A percentile compares a stretch with the other conserved stretches of the same genome.
These are phyloP conservation scores for Trichomycterus rosablanca DNA, from an alignment of 2,113 vertebrate genomes.

Conservation along the genomic window DNA sequence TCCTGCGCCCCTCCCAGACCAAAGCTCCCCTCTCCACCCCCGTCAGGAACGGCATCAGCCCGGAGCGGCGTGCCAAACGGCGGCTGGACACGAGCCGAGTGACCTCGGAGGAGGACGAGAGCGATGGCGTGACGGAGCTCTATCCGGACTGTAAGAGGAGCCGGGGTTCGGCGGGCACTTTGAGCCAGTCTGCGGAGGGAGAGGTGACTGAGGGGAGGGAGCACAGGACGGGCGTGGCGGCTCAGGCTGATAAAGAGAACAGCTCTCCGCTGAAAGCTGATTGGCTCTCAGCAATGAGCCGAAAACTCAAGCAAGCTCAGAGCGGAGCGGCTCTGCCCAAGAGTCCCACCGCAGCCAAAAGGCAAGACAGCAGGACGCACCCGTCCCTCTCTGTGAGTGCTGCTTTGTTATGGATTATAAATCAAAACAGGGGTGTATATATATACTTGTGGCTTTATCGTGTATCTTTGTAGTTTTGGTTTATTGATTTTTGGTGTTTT, in stretches of 20 bases:
- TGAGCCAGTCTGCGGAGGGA: slow-evolving; percentile 48
- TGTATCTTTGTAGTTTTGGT: no score
- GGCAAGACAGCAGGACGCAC: slow-evolving; percentile 64
- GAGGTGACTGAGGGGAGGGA: slow-evolving; percentile 43
- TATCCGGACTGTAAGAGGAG: slow-evolving; percentile 68
- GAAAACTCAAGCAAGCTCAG: slow-evolving; percentile 67
- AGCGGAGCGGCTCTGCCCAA: slow-evolving; percentile 45
- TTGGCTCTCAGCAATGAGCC: slow-evolving; percentile 84
- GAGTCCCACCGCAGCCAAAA: slow-evolving; percentile 61
- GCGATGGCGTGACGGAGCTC: slow-evolving; percentile 74
- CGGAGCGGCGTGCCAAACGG: slow-evolving; percentile 80
- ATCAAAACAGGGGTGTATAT: no score
- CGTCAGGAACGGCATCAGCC: slow-evolving; percentile 69
- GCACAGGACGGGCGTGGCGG: slow-evolving; percentile 23
- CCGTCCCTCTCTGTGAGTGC: no score
- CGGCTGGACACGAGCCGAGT: slow-evolving; percentile 74
- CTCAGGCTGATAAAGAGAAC: slow-evolving; percentile 81
- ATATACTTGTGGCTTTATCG: no score
- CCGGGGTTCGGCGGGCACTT: slow-evolving; percentile 59
- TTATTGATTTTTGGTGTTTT: background rate
- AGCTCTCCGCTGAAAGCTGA: slow-evolving; percentile 70
- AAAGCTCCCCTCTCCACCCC: slow-evolving; percentile 66
- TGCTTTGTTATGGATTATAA: background rate
- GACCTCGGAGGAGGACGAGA: slow-evolving; percentile 61
- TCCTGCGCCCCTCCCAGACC: slow-evolving; percentile 51